These are phyloP conservation scores for Agrotis segetum DNA, from an alignment of 2,888 invertebrate genomes.

Conservation along the genomic window DNA sequence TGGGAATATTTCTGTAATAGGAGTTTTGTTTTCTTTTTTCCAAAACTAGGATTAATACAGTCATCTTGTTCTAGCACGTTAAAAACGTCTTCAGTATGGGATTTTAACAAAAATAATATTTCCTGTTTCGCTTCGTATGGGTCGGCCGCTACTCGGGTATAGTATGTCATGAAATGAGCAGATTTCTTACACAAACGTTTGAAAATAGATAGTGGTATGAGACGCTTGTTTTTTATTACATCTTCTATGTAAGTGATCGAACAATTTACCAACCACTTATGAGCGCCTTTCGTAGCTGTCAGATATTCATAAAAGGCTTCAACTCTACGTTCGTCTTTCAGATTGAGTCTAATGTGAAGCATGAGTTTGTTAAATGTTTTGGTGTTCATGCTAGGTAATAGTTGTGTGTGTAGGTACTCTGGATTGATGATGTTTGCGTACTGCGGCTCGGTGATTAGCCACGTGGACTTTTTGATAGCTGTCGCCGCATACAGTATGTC, in stretches of 20 bases:
- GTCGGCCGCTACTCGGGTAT: not conserved
- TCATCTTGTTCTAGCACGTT: slow-evolving; percentile 68
- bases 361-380: slow-evolving; percentile 76
- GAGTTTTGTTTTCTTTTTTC: slow-evolving; percentile 16
- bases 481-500: slow-evolving; percentile 62
- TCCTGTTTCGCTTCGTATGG: not conserved
- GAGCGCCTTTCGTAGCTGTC: slow-evolving; percentile 65
- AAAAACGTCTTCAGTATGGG: slow-evolving; percentile 70
- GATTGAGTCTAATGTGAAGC: slow-evolving; percentile 76
- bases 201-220: slow-evolving; percentile 60
- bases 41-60: slow-evolving; percentile 61
- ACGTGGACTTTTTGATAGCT: slow-evolving; percentile 77
- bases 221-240: slow-evolving; percentile 65
- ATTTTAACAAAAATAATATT: slow-evolving; percentile 65
- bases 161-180: slow-evolving; percentile 65
- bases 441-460: slow-evolving; percentile 79
- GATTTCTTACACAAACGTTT: slow-evolving; percentile 77
- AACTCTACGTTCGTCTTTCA: slow-evolving; percentile 78
- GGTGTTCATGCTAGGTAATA: slow-evolving; percentile 79
- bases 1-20: slow-evolving; percentile 18
- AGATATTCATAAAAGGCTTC: slow-evolving; percentile 78
- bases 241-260: slow-evolving; percentile 74
- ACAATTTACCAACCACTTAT: slow-evolving; percentile 82
- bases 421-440: slow-evolving; percentile 82
- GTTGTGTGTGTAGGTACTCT: slow-evolving; percentile 72